Base-by-base conservation (phyloP, 2,888 invertebrate genomes). In the Andrena trimmerana region DNA sequence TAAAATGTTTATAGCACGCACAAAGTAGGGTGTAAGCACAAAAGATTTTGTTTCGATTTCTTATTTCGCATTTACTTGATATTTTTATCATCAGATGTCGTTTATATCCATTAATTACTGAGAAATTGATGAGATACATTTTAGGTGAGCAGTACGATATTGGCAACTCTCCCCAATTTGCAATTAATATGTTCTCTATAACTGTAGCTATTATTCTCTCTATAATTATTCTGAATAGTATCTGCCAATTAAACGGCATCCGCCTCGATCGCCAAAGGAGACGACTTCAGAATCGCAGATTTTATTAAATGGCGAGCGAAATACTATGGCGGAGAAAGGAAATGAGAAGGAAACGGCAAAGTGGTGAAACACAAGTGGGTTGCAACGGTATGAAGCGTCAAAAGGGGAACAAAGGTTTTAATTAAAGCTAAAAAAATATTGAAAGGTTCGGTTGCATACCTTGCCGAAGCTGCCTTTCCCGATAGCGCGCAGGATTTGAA, bases 391-490 rank as follows among this genome's bases (percentile, higher is more conserved):
- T 0, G 5, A 16, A 16, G 16, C 10, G 27, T 16, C 3, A 27
- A 59, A 16, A 2, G 16, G 24, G 10, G 42, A 5, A 59, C 6
- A 10, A 5, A 10, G 8, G 20, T 8, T 62, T 54, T 54, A 27
- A 57, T 29, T 33, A 68, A 33, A 50, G 10, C 27, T 16, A 36
- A 29, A 3, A 29, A 31, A 24, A 60, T 24, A 24, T 16, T 24
- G 7, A 42, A 24, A 29, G 52, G 27, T 54, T 59, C 24, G 4
- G 5, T 68, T 60, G 42, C 96, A 94, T 94, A 97, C 97, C 96
- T 98, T 98, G 88, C 98, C 97, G 92, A 98, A 98, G 93, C 97
- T 97, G 78, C 98, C 98, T 94, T 97, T 97, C 66, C 98, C 98
- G 90, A 98, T 98, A 52, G 97, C 97, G 85, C 98, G 95, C 72